Evolutionary conservation across 2,888 invertebrate species (phyloP).

Genomic region (Trichogramma dendrolimi): DNA sequence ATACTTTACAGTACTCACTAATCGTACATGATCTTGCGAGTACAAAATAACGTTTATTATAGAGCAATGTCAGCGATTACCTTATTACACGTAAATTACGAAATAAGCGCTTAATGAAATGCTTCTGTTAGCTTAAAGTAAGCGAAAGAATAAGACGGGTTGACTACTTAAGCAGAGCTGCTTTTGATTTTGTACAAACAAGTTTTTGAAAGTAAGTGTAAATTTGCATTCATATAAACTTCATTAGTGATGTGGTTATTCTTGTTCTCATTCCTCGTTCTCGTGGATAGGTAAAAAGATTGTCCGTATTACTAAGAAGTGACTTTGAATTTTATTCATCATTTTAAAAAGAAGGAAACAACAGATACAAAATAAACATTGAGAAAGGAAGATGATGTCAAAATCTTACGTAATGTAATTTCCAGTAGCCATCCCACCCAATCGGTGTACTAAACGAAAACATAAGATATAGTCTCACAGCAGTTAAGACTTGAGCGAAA

Average conservation of each 20-base stretch:
- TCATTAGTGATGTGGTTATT: no score
- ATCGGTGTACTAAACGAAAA: not conserved
- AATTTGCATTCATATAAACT: no score
- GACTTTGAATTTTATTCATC: not conserved
- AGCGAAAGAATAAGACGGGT: not conserved
- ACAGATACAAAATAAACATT: not conserved
- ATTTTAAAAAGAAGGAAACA: not conserved
- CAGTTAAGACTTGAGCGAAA: constrained; percentile 9
- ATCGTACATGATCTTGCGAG: no score
- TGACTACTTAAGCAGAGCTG: not conserved
- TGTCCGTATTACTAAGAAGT: no score
- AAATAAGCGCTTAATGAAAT: no score
- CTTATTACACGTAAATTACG: constrained; percentile 2
- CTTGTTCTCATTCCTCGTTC: no score
- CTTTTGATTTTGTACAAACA: not conserved
- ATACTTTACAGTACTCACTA: no score
- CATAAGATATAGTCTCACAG: not conserved
- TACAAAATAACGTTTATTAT: no score
- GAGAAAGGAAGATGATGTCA: constrained; percentile 19
- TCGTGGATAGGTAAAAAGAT: no score
- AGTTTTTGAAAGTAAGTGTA: not conserved
- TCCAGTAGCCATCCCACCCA: constrained; percentile 12
- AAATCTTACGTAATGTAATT: not conserved
- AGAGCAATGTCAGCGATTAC: constrained; percentile 14
- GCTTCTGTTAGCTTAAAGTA: constrained; percentile 7